A percentile compares a stretch with the other conserved stretches of the same genome.
phyloP scores from a whole-genome alignment of 2,888 invertebrate genomes.

The Omphaloscelis lunosa region DNA sequence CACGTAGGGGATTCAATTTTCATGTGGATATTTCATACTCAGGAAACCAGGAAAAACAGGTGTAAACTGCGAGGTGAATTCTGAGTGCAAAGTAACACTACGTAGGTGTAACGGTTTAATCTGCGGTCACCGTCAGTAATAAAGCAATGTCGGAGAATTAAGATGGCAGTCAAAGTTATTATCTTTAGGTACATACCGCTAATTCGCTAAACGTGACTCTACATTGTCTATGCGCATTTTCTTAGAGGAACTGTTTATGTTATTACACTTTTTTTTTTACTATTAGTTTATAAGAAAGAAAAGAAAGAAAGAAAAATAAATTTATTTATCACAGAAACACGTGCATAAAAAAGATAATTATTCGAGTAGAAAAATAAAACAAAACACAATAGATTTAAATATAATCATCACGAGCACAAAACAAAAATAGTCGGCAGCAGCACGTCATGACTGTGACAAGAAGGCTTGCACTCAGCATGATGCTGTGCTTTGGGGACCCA shows the following conservation, averaged over 20 bases:
- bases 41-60: background rate
- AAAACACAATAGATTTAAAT: too few relatives aligned
- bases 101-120: background rate
- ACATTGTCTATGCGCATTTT: background rate
- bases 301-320: too few relatives aligned
- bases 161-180: slow-evolving; percentile 3
- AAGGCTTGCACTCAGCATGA: too few relatives aligned
- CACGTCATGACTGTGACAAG: too few relatives aligned
- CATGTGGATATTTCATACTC: background rate
- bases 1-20: background rate
- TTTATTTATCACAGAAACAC: too few relatives aligned
- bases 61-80: slow-evolving; percentile 1
- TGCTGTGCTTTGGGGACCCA: too few relatives aligned
- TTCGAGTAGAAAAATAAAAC: too few relatives aligned
- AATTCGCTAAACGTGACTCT: slow-evolving; percentile 20
- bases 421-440: too few relatives aligned
- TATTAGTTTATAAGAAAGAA: too few relatives aligned
- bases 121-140: slow-evolving; percentile 19
- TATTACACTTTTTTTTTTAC: background rate
- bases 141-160: slow-evolving; percentile 4
- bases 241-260: background rate
- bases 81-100: background rate
- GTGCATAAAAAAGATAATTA: too few relatives aligned
- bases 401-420: too few relatives aligned
- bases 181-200: background rate